Base-by-base conservation (phyloP, 2,797 vertebrate genomes). In the Smutsia temminckii region DNA sequence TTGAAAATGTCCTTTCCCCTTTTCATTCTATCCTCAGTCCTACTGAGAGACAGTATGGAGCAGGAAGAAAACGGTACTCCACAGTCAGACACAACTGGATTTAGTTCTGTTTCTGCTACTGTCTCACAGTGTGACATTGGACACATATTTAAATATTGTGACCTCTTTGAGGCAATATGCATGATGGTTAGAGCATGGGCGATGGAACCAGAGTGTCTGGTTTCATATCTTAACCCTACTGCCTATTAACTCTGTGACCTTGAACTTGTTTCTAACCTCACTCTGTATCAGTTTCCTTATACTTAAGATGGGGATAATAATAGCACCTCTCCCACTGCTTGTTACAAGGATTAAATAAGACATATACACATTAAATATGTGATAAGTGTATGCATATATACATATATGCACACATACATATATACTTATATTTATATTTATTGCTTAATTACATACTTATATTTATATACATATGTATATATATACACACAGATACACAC, bases 261-360 rank as follows among this genome's bases (percentile, higher is more conserved):
- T 85, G 40, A 66, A 34, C 14, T 42, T 75, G 20, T 55, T 27
- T 18, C 14, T 77, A 25, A 79, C 1, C 25, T 71, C 37, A 4
- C 20, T 95, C 51, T 81, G 34, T 17, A 55, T 91, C 68, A 92
- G 80, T 78, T 89, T 92, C 32, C 20, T n/a, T 40, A 86, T 20
- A 37, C 11, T 86, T 55, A 49, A 25, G 11, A 68, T 57, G 57
- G 23, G 12, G 34, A 79, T 72, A 75, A 95, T 16, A 21, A 51
- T 29, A 40, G 14, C 49, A 42, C 40, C 18, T 83, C 46, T 92
- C 27, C 37, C 10, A 23, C 29, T 64, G 12, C 34, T 80, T 71
- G 10, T 27, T 89, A 27, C 53, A 89, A 53, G 7, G 13, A 88
- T 69, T 88, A 57, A 57, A 75, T 89, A 84, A 69, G 25, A 53